Evolutionary conservation across 2,888 invertebrate genomes (phyloP).

Genomic region (Apamea epomidion): DNA sequence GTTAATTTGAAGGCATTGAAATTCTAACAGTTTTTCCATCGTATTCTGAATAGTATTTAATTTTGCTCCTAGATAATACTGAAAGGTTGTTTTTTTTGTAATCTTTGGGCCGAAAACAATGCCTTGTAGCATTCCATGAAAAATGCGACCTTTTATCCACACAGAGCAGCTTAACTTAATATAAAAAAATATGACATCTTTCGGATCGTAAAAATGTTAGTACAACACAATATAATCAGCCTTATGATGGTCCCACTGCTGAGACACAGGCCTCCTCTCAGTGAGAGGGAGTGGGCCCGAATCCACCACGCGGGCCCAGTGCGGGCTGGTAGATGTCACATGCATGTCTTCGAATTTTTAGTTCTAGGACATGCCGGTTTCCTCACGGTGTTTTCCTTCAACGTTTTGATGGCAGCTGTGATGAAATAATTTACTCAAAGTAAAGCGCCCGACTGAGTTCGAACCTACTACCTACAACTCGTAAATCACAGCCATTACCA

Average conservation of each 20-base stretch:
- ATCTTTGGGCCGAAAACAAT: neutral
- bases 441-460: neutral
- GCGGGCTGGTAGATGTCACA: neutral
- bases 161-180: neutral
- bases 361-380: neutral
- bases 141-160: neutral
- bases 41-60: conserved; percentile 4
- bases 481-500: neutral
- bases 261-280: neutral
- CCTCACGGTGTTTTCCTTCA: neutral
- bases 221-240: neutral
- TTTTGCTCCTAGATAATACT: neutral
- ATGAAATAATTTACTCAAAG: neutral
- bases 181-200: neutral
- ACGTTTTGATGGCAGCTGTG: neutral
- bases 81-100: neutral
- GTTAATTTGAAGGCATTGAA: conserved; percentile 33
- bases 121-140: neutral
- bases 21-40: conserved; percentile 3
- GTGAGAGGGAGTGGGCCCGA: neutral
- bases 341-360: neutral
- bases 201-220: neutral
- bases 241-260: neutral
- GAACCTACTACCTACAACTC: neutral
- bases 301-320: neutral